Percentiles rank a stretch among this genome's conserved stretches.
phyloP scores from a whole-genome alignment of 64 coral and sea anemone genomes.

The Platygyra sinensis region DNA sequence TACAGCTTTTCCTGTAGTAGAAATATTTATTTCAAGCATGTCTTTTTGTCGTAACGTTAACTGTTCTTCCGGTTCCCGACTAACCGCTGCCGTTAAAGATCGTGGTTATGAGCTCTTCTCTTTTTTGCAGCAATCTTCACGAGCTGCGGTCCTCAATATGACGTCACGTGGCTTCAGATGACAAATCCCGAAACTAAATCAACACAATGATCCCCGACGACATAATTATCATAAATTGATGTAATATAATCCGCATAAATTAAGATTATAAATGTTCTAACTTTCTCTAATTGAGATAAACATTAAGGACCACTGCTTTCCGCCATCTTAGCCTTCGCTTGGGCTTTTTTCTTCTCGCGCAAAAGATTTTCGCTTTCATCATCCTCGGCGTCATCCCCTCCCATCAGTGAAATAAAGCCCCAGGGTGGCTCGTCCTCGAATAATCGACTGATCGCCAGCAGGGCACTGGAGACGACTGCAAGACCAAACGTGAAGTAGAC shows the following conservation, averaged over 20 bases:
- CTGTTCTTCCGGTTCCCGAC: not conserved
- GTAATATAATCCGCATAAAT: slow-evolving; percentile 19
- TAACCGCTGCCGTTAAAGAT: not conserved
- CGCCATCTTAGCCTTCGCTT: slow-evolving; percentile 32
- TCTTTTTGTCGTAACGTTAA: not conserved
- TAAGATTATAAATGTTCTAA: slow-evolving; percentile 15
- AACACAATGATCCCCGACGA: slow-evolving; percentile 36
- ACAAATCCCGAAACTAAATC: slow-evolving; percentile 26
- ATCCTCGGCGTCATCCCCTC: slow-evolving; percentile 71
- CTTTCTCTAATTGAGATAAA: not conserved
- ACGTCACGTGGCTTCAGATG: slow-evolving; percentile 8
- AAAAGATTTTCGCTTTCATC: slow-evolving; percentile 69
- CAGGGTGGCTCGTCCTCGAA: slow-evolving; percentile 98
- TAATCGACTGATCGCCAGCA: slow-evolving; percentile 89
- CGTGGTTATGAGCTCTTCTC: not conserved
- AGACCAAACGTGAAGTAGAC: slow-evolving; percentile 95
- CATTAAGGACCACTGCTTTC: slow-evolving; percentile 56
- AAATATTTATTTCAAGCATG: not conserved
- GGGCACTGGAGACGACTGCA: slow-evolving; percentile 93
- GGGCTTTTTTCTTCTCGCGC: slow-evolving; percentile 69
- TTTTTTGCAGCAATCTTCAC: not conserved
- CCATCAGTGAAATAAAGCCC: slow-evolving; percentile 87
- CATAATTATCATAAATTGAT: slow-evolving; percentile 27
- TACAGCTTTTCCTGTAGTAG: not conserved
- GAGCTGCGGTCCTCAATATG: not conserved